A percentile compares a stretch with the other conserved stretches of the same genome.
phyloP scores from a whole-genome alignment of 2,888 invertebrate species.

The Cryptocephalus primarius region DNA sequence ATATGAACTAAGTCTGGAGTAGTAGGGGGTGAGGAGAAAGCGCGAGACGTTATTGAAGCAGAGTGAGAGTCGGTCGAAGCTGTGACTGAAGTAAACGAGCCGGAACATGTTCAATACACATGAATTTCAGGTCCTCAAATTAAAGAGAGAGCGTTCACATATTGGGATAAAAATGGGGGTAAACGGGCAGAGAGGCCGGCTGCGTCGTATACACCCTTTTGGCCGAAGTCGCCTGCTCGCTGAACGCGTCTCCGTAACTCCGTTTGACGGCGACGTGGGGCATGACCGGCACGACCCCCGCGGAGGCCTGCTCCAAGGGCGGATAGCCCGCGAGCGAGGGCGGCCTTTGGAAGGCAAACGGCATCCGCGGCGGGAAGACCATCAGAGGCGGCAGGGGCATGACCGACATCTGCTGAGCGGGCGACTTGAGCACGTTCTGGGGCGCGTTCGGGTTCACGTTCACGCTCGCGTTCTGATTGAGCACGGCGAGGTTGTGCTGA shows the following conservation, averaged over 20 bases:
- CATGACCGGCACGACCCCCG: conserved; percentile 26
- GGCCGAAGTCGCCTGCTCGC: conserved; percentile 28
- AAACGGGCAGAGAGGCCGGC: conserved; percentile 25
- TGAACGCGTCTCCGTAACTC: conserved; percentile 36
- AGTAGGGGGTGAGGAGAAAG: no score
- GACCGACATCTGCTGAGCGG: conserved; percentile 25
- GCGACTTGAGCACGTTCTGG: conserved; percentile 14
- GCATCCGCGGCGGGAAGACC: conserved; percentile 20
- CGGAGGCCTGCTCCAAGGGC: conserved; percentile 18
- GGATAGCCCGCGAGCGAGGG: conserved; percentile 23
- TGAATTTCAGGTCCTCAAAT: no score
- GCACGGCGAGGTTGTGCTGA: conserved; percentile 33
- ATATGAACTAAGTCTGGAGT: no score
- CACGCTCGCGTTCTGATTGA: conserved; percentile 19
- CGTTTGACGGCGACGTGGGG: conserved; percentile 33
- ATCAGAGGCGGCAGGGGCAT: conserved; percentile 34
- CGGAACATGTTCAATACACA: no score
- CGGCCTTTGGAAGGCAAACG: conserved; percentile 16
- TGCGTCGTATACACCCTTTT: conserved; percentile 31
- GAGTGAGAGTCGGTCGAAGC: no score
- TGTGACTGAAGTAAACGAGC: no score
- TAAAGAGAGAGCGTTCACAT: conserved; percentile 20
- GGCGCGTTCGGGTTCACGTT: conserved; percentile 17
- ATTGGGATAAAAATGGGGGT: conserved; percentile 34
- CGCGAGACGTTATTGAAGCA: no score